A percentile compares a stretch with the other conserved stretches of the same genome.
These are phyloP conservation scores for Silurus asotus DNA, from an alignment of 2,113 vertebrate species.

Conservation along the genomic window DNA sequence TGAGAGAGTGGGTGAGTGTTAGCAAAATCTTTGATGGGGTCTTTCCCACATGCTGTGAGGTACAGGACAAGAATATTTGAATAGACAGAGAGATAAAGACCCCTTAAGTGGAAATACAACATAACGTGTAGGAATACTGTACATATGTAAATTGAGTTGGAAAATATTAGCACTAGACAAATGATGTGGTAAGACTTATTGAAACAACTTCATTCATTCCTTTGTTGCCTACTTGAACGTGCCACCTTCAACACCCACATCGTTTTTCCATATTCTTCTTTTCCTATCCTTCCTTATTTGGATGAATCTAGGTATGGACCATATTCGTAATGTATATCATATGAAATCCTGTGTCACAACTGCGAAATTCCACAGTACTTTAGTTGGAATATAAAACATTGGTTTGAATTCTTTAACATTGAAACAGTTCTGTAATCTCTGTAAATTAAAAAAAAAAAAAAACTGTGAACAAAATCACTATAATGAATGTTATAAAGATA, in stretches of 20 bases:
- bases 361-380: background rate
- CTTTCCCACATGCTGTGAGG: constrained; percentile 38
- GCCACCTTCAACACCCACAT: background rate
- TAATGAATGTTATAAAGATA: background rate
- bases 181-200: background rate
- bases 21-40: constrained; percentile 35
- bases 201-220: constrained; percentile 19
- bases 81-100: constrained; percentile 36
- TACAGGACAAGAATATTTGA: constrained; percentile 28
- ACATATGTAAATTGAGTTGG: constrained; percentile 32
- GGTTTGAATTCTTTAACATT: background rate
- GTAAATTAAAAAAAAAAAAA: background rate
- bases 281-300: background rate
- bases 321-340: background rate
- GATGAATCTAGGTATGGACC: no score
- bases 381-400: background rate
- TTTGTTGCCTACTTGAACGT: background rate
- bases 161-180: constrained; percentile 37
- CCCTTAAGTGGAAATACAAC: constrained; percentile 32
- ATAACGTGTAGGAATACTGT: constrained; percentile 26
- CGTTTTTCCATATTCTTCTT: background rate
- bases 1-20: background rate
- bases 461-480: background rate
- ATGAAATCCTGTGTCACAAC: background rate
- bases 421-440: background rate